Evolutionary conservation across 1,140 invertebrate species (phyloP).

Genomic region (Caenorhabditis tropicalis): DNA sequence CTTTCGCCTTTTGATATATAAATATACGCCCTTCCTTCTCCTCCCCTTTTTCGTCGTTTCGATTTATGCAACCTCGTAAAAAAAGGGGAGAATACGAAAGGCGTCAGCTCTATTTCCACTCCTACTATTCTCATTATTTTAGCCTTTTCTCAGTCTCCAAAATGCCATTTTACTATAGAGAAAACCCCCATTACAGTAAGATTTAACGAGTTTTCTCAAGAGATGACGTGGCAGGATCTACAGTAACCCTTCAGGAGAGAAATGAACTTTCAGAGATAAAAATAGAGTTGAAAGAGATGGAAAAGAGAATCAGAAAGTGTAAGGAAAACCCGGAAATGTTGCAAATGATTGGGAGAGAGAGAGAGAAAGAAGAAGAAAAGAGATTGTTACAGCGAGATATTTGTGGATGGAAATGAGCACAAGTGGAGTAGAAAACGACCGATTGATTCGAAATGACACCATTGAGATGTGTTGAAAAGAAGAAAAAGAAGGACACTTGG

Average conservation of each 20-base stretch:
- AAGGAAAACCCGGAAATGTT: background rate
- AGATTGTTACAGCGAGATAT: background rate
- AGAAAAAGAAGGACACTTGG: slow-evolving; percentile 11
- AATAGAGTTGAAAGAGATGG: background rate
- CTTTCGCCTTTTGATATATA: background rate
- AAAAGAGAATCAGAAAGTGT: slow-evolving; percentile 1
- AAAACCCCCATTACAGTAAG: background rate
- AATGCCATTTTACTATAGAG: background rate
- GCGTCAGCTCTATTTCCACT: background rate
- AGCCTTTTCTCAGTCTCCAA: background rate
- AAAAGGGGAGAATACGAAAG: background rate
- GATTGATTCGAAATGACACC: background rate
- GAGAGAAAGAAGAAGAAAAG: background rate
- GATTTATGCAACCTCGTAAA: slow-evolving; percentile 44
- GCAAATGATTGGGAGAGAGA: background rate
- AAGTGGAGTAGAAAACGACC: background rate
- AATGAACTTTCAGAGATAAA: no score
- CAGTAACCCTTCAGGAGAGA: no score
- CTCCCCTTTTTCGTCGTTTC: background rate
- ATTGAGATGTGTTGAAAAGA: slow-evolving; percentile 3
- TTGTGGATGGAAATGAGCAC: background rate
- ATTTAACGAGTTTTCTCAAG: background rate
- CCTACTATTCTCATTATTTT: slow-evolving; percentile 14
- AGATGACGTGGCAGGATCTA: no score
- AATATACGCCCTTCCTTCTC: background rate